Evolutionary conservation across 2,113 vertebrate species (phyloP).

Genomic region (Lipotes vexillifer): DNA sequence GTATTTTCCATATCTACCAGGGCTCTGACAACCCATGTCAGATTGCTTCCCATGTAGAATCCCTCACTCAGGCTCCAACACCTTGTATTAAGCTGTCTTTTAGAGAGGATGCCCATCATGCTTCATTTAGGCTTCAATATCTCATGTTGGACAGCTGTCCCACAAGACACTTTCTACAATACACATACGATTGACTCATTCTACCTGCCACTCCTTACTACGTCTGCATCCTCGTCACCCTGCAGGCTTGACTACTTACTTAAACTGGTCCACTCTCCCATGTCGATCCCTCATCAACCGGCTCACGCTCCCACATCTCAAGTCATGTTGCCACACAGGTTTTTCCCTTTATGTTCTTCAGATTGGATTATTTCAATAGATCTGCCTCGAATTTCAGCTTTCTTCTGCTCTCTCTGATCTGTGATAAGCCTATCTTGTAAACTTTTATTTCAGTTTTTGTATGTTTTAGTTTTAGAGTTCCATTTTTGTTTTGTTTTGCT

Average conservation of each 20-base stretch:
- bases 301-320: background rate
- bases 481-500: background rate
- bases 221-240: background rate
- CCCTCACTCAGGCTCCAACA: background rate
- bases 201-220: no score
- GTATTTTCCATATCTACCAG: background rate
- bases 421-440: background rate
- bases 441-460: background rate
- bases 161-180: background rate
- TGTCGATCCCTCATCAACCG: background rate
- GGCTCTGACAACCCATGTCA: background rate
- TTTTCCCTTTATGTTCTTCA: background rate
- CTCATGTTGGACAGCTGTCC: background rate
- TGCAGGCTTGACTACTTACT: no score
- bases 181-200: background rate
- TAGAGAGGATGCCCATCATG: background rate
- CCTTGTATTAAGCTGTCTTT: background rate
- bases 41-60: background rate
- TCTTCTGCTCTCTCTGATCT: background rate
- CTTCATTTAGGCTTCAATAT: background rate
- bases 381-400: background rate
- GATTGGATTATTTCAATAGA: background rate
- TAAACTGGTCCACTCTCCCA: background rate
- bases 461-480: background rate
- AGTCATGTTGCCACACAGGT: background rate